A percentile compares a stretch with the other conserved stretches of the same genome.
phyloP scores from a whole-genome alignment of 2,888 invertebrate species.

The Drosophila subquinaria region DNA sequence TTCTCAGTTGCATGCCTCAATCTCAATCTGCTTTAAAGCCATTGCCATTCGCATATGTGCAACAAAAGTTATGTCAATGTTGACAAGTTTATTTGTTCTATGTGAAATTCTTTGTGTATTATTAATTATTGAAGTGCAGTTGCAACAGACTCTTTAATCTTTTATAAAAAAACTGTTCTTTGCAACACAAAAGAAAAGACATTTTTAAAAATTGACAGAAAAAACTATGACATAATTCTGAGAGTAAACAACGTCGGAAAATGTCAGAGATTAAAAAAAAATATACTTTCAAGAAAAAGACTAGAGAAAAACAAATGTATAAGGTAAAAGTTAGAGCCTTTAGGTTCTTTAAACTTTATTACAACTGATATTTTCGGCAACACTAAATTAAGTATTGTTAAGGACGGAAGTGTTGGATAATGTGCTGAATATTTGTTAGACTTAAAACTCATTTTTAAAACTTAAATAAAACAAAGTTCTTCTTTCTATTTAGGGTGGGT shows the following conservation, averaged over 20 bases:
- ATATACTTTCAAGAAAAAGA: too few relatives aligned
- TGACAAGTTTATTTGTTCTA: constrained; percentile 51
- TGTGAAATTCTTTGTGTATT: neutral
- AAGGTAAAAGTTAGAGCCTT: too few relatives aligned
- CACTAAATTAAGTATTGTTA: too few relatives aligned
- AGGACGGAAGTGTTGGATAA: too few relatives aligned
- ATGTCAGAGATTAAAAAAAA: too few relatives aligned
- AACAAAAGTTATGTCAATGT: constrained; percentile 48
- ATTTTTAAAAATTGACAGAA: neutral
- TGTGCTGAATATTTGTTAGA: too few relatives aligned
- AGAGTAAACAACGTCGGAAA: neutral
- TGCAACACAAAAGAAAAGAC: neutral
- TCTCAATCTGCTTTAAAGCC: constrained; percentile 15
- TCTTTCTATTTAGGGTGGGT: too few relatives aligned
- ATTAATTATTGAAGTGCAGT: constrained; percentile 31
- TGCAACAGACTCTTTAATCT: neutral
- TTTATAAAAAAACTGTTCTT: neutral
- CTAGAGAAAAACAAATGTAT: too few relatives aligned
- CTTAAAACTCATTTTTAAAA: too few relatives aligned
- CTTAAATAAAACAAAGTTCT: too few relatives aligned
- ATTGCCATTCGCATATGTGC: constrained; percentile 16
- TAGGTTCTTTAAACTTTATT: too few relatives aligned
- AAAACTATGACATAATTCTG: neutral
- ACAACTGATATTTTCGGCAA: too few relatives aligned
- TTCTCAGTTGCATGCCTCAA: constrained; percentile 7